A percentile compares a stretch with the other conserved stretches of the same genome.
These are phyloP conservation scores for Sphaerodactylus townsendi DNA, from an alignment of 2,113 vertebrate species.

Conservation along the genomic window DNA sequence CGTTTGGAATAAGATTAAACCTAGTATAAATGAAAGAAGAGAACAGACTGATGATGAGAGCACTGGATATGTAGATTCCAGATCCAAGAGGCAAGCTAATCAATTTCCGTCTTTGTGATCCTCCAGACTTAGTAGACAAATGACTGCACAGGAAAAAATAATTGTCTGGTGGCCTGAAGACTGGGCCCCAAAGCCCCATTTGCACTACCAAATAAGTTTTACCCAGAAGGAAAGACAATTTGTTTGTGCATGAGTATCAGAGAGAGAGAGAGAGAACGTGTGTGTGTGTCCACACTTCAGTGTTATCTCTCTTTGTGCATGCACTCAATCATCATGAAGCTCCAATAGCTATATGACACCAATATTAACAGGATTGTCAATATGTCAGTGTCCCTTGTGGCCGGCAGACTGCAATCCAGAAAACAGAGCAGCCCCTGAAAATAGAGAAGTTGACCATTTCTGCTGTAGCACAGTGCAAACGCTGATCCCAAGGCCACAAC, in stretches of 20 bases:
- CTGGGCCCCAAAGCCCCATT: not conserved
- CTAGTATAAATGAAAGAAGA: not conserved
- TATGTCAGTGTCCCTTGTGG: not conserved
- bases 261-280: not conserved
- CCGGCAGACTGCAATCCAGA: not conserved
- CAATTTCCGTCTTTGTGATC: not conserved
- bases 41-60: slow-evolving; percentile 13
- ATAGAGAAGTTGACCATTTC: not conserved
- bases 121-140: not conserved
- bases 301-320: not conserved
- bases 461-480: not conserved
- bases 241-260: not conserved
- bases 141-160: not conserved
- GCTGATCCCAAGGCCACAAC: not conserved
- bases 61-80: not conserved
- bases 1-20: slow-evolving; percentile 15
- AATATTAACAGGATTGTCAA: not conserved
- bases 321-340: not conserved
- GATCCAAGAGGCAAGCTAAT: not conserved
- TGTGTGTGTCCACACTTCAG: not conserved
- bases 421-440: not conserved
- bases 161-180: not conserved
- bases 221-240: not conserved
- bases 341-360: not conserved
- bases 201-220: not conserved